Evolutionary conservation across 2,888 invertebrate genomes (phyloP).

Genomic region (Leptinotarsa juncta): DNA sequence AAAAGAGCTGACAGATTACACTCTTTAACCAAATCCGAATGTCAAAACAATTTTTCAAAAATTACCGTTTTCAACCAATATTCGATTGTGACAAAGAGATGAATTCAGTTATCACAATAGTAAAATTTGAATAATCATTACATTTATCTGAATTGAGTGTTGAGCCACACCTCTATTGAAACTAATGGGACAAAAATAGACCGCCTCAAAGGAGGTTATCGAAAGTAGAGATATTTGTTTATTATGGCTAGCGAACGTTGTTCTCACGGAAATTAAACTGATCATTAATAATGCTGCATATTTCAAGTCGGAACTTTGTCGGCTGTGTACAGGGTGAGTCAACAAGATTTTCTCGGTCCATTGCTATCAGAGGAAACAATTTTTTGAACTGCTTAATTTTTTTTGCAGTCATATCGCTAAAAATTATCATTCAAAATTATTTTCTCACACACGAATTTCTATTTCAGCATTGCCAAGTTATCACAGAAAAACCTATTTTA

Average conservation of each 20-base stretch:
- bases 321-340: too few relatives aligned
- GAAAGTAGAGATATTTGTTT: neutral
- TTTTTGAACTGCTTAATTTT: too few relatives aligned
- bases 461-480: too few relatives aligned
- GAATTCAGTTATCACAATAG: neutral
- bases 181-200: neutral
- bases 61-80: neutral
- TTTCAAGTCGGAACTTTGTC: neutral
- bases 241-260: neutral
- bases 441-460: too few relatives aligned
- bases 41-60: too few relatives aligned
- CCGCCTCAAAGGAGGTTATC: neutral
- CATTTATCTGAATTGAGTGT: neutral
- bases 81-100: neutral
- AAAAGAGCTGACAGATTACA: too few relatives aligned
- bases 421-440: too few relatives aligned
- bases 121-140: neutral
- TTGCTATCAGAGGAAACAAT: too few relatives aligned
- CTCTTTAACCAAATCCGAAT: too few relatives aligned
- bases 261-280: conserved; percentile 8
- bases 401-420: too few relatives aligned
- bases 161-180: conserved; percentile 1
- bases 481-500: too few relatives aligned
- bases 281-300: neutral
- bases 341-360: too few relatives aligned